Evolutionary conservation across 2,888 invertebrate genomes (phyloP).

Genomic region (Ypsolopha sequella): DNA sequence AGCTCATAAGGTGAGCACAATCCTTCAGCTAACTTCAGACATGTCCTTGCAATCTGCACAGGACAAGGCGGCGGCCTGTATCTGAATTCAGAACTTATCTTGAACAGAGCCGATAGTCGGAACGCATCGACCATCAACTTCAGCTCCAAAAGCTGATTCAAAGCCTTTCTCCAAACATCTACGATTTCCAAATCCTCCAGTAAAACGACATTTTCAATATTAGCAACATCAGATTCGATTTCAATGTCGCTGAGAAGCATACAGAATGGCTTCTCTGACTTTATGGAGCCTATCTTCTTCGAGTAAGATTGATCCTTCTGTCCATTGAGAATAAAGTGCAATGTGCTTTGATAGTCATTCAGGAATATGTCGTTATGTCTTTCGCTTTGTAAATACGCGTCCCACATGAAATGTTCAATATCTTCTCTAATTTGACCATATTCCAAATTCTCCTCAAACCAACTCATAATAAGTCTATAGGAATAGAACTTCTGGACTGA

Average conservation of each 20-base stretch:
- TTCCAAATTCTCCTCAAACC: slow-evolving; percentile 54
- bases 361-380: slow-evolving; percentile 31
- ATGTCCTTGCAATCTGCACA: slow-evolving; percentile 72
- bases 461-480: slow-evolving; percentile 56
- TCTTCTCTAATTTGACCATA: slow-evolving; percentile 47
- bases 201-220: slow-evolving; percentile 43
- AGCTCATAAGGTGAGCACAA: slow-evolving; percentile 72
- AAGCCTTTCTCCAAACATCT: slow-evolving; percentile 54
- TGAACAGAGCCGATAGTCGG: slow-evolving; percentile 68
- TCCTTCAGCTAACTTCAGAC: slow-evolving; percentile 75
- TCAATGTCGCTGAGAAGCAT: slow-evolving; percentile 51
- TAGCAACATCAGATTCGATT: slow-evolving; percentile 52
- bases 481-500: slow-evolving; percentile 62
- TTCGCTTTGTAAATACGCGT: slow-evolving; percentile 43
- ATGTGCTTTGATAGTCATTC: slow-evolving; percentile 40
- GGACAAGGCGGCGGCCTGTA: slow-evolving; percentile 47
- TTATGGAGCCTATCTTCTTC: slow-evolving; percentile 30
- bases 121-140: slow-evolving; percentile 73
- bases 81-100: slow-evolving; percentile 48
- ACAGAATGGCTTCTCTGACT: slow-evolving; percentile 44
- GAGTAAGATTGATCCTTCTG: slow-evolving; percentile 43
- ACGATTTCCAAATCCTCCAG: slow-evolving; percentile 49
- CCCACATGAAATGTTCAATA: slow-evolving; percentile 62
- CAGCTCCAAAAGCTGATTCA: slow-evolving; percentile 66
- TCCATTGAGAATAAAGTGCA: slow-evolving; percentile 43